These are phyloP conservation scores for Corvus hawaiiensis DNA, from an alignment of 2,113 vertebrate species.

Conservation along the genomic window DNA sequence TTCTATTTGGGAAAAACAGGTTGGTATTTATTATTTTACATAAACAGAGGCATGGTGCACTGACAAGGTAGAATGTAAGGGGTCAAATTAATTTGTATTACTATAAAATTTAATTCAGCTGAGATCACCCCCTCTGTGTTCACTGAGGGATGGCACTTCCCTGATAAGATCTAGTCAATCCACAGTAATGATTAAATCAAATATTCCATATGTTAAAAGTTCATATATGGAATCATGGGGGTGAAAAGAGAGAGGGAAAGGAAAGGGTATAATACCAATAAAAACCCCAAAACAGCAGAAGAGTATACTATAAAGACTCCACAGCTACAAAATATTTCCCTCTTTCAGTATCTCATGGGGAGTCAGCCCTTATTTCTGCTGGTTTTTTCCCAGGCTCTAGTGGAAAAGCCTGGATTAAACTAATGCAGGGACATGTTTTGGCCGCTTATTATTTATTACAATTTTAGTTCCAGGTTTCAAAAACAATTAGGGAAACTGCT, in stretches of 20 bases:
- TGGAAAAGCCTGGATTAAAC: background rate
- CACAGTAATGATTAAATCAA: background rate
- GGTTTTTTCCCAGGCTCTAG: background rate
- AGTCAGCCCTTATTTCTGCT: background rate
- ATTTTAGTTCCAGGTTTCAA: constrained; percentile 68
- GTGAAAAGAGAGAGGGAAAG: background rate
- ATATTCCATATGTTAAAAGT: background rate
- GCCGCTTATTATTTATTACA: constrained; percentile 55
- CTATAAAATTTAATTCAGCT: background rate
- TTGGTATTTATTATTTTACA: background rate
- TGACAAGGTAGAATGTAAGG: background rate
- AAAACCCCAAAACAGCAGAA: background rate
- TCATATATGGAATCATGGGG: background rate
- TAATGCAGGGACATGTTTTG: constrained; percentile 35
- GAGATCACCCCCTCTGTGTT: background rate
- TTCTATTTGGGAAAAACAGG: background rate
- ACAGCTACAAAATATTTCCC: background rate
- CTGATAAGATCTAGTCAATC: background rate
- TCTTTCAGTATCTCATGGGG: background rate
- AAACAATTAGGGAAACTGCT: constrained; percentile 68
- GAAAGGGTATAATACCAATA: background rate
- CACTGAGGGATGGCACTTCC: background rate
- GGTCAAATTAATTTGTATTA: background rate
- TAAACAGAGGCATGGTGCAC: background rate
- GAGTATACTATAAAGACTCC: background rate